Evolutionary conservation across 2,888 invertebrate genomes (phyloP), one percentile per base, ranked within the genome.

Genomic region (Sinodicranocentrus sp.): DNA sequence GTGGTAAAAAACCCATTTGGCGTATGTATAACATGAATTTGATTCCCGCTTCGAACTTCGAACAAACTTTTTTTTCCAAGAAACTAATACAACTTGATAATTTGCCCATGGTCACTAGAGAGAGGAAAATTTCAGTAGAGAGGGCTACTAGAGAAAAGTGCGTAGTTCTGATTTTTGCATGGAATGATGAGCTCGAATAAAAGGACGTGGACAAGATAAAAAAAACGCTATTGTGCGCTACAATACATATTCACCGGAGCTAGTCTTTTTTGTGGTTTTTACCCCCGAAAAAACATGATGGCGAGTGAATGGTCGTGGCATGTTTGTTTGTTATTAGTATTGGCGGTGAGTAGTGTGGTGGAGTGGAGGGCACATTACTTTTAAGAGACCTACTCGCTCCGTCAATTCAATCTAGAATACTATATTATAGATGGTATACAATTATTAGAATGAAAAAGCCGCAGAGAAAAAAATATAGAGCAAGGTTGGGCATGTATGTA

Each of bases 11-110:
- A 39, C 13, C 8, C 13, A 6, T 8, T 39, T 6, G 39, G 39
- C 8, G 6, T 52, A 52, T 52, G 57, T 57, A 57, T 57, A 23
- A 65, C 44, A 43, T 2, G 8, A 70, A 68, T 70, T 70, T 70
- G 28, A 61, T 78, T 78, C 54, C 44, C 78, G 48, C 70, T 61
- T 61, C 68, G 70, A 78, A 78, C 3, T 78, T 70, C 52, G 33
- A 33, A 33, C 33, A 10, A 33, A 10, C 33, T 33, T 33, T 33
- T 33, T 33, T 33, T 33, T 33, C 5, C 33, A 33, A 6, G 33
- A 33, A 33, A 33, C 33, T 10, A 33, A 6, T 10, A 33, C 48
- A 48, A 3, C 48, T 3, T 48, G 48, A n/a, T 48, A 8, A 39
- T 39, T 39, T 13, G 48, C 48, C 15, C 48, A 10, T 33, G 8